Evolutionary conservation across 2,888 invertebrate genomes (phyloP).

Genomic region (Phaedon cochleariae): DNA sequence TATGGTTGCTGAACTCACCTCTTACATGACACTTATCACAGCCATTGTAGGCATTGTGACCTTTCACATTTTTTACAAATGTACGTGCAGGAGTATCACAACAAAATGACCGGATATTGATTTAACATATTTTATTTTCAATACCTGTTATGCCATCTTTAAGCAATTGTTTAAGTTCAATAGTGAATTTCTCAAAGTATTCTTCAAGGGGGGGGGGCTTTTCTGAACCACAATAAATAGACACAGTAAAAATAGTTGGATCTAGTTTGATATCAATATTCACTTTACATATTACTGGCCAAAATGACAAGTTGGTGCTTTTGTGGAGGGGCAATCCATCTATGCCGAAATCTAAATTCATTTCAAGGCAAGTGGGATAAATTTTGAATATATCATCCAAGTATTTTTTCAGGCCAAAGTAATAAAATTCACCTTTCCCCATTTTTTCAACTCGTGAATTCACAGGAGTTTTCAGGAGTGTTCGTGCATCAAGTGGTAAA

Average conservation of each 20-base stretch:
- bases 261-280: not conserved
- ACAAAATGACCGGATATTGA: conserved; percentile 24
- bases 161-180: conserved; percentile 17
- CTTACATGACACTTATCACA: conserved; percentile 39
- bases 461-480: not conserved
- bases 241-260: not conserved
- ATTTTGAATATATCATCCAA: not conserved
- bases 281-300: not conserved
- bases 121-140: conserved; percentile 1
- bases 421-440: conserved; percentile 1
- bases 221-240: conserved; percentile 19
- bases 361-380: not conserved
- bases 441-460: not conserved
- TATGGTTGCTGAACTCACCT: conserved; percentile 30
- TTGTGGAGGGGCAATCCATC: too few relatives aligned
- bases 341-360: not conserved
- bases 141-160: conserved; percentile 18
- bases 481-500: not conserved
- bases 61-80: conserved; percentile 37
- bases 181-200: conserved; percentile 29
- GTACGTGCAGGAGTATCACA: conserved; percentile 36
- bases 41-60: too few relatives aligned
- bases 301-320: not conserved
- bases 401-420: not conserved
- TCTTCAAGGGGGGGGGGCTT: conserved; percentile 36